Evolutionary conservation across 2,797 vertebrate genomes (phyloP), one percentile per base, ranked within the genome.

Genomic region (Trichosurus vulpecula): DNA sequence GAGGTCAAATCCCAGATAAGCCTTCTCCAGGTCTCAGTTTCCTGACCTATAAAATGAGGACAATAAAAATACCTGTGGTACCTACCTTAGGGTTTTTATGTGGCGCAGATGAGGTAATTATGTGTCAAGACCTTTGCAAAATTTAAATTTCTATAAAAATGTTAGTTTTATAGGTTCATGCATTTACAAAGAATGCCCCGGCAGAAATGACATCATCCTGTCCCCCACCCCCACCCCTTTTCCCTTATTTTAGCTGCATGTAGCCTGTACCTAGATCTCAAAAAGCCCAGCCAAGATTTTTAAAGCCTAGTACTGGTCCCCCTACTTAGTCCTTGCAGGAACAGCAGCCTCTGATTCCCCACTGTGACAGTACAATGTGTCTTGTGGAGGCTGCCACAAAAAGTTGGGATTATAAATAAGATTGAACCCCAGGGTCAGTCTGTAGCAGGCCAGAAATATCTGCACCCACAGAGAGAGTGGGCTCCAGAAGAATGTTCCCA

Each of bases 211-310:
- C 19, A 4, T 35, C 90, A 30, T 52, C 52, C 12, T 31, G 74
- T 31, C 16, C 41, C 2, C 35, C 14, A 6, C 41, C 2, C 35
- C 14, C 12, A 0, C 31, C n/a, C 16, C 13, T 6, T 0, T 19
- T 31, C 3, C 58, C 13, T 2, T 41, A 47, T 81, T 81, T 27
- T 10, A 81, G 74, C 74, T 47, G 47, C 74, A 47, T 25, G 74
- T 19, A 47, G 47, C 47, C 41, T 47, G 22, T 19, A 47, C 74
- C 41, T 81, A 41, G 74, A 81, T 81, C 41, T 81, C 74, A 16
- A 81, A 81, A 41, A 41, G 22, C 66, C 22, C 74, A 81, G 74
- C 41, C 74, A 81, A 27, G 74, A 81, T 81, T 81, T 81, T 47
- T 47, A 47, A 81, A 81, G 6, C n/a, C 22, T 81, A 25, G 19